Evolutionary conservation across 2,113 vertebrate genomes (phyloP), one percentile per base, ranked within the genome.

Genomic region (Coptodon bakossiorum): DNA sequence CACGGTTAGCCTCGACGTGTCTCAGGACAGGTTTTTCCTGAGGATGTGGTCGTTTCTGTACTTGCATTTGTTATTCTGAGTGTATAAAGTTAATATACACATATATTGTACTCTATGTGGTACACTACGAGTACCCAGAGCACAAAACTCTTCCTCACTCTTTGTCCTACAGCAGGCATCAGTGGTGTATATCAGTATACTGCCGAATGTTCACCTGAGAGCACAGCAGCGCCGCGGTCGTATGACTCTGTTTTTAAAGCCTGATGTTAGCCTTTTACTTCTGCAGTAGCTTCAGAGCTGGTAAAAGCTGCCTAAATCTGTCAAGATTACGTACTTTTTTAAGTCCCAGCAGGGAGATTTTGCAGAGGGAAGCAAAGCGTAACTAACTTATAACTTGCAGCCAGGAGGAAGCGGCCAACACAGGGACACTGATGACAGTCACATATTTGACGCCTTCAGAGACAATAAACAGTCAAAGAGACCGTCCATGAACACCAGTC

Each of bases 321-420:
- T 43, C 12, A 43, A 24, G 38, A 43, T 71, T 43, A 24, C 1
- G 1, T 9, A 16, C n/a, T 43, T 24, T 68, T 71, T 43, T 0
- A 43, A 43, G n/a, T 27, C 66, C 8, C 38, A 73, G n/a, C 7
- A 9, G 6, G 22, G 5, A 40, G n/a, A 9, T 71, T 43, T 4
- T 43, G 3, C n/a, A 0, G 1, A 43, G 3, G n/a, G 2, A 2
- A 43, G 17, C 59, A 36, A 66, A 34, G 36, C 36, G 4, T 5
- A 36, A 31, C 10, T n/a, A n/a, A 66, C 4, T 38, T 66, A 0
- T 66, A 66, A 66, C 10, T 38, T 38, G 34, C 19, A 66, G 68
- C 66, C n/a, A 16, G 14, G 8, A 43, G 22, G 40, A 73, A 6
- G 68, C 1, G 3, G 40, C 68, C 9, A 73, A 17, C 14, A 73